A percentile compares a stretch with the other conserved stretches of the same genome.
These are phyloP conservation scores for Hypsopygia costalis DNA, from an alignment of 2,888 invertebrate genomes.

Conservation along the genomic window DNA sequence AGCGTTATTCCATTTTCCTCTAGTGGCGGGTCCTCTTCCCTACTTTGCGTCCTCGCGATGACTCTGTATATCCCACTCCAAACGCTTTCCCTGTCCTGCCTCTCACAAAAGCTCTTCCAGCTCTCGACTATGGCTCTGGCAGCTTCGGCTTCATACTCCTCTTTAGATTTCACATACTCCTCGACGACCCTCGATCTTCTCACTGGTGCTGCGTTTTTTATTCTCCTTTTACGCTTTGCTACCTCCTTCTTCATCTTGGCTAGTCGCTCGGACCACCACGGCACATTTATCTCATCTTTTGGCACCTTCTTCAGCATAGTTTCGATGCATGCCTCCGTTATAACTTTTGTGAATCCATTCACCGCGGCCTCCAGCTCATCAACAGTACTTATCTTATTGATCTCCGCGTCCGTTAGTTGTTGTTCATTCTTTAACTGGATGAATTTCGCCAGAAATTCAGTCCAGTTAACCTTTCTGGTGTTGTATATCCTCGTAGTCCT, in stretches of 20 bases:
- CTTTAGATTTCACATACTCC: not conserved
- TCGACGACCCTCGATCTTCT: not conserved
- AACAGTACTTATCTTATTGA: not conserved
- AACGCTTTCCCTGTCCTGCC: no score
- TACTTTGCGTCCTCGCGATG: constrained; percentile 6
- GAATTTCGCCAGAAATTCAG: no score
- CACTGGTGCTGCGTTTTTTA: constrained; percentile 14
- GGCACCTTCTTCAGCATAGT: constrained; percentile 7
- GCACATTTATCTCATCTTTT: no score
- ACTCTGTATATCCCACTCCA: constrained; percentile 13
- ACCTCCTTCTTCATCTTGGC: constrained; percentile 12
- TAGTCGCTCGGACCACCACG: constrained; percentile 20
- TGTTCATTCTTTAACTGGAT: constrained; percentile 5
- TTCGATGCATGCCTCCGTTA: constrained; percentile 10
- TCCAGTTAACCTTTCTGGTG: constrained; percentile 17
- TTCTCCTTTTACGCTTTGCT: constrained; percentile 13
- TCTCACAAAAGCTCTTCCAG: no score
- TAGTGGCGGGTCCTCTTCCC: no score
- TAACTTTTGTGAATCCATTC: no score
- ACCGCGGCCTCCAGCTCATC: no score
- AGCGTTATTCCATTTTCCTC: constrained; percentile 2
- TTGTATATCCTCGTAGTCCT: constrained; percentile 12
- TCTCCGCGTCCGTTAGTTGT: not conserved
- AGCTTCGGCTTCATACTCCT: no score
- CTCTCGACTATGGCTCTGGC: no score